Evolutionary conservation across 2,797 vertebrate genomes (phyloP).

Genomic region (Anguilla pacifica): DNA sequence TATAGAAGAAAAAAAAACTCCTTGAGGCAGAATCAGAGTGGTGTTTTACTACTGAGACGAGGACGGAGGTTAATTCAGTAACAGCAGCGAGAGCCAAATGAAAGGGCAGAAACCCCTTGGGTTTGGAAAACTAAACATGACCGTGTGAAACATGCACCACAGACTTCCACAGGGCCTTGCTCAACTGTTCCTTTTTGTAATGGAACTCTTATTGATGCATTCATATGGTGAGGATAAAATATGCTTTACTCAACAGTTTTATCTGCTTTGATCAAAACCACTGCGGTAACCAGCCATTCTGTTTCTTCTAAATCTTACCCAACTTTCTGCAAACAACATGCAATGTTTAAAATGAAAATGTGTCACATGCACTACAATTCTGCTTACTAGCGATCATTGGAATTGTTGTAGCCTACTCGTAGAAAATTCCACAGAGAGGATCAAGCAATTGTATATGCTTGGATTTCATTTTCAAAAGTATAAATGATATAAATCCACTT

Average conservation of each 20-base stretch:
- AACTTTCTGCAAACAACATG: not conserved
- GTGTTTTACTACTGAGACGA: not conserved
- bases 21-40: not conserved
- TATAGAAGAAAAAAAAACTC: not conserved
- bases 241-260: not conserved
- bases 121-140: not conserved
- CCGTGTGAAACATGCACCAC: not conserved
- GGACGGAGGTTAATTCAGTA: conserved; percentile 1
- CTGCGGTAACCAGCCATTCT: not conserved
- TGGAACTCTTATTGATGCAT: not conserved
- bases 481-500: not conserved
- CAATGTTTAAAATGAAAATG: not conserved
- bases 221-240: not conserved
- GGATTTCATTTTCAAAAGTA: not conserved
- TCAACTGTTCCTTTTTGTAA: not conserved
- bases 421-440: not conserved
- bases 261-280: not conserved
- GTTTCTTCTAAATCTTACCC: not conserved
- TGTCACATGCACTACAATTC: not conserved
- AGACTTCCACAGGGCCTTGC: not conserved
- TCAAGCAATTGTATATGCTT: not conserved
- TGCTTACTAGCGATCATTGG: not conserved
- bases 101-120: not conserved
- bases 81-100: not conserved
- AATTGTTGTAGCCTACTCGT: not conserved